Evolutionary conservation across 2,113 vertebrate species (phyloP).

Genomic region (Phainopepla nitens): DNA sequence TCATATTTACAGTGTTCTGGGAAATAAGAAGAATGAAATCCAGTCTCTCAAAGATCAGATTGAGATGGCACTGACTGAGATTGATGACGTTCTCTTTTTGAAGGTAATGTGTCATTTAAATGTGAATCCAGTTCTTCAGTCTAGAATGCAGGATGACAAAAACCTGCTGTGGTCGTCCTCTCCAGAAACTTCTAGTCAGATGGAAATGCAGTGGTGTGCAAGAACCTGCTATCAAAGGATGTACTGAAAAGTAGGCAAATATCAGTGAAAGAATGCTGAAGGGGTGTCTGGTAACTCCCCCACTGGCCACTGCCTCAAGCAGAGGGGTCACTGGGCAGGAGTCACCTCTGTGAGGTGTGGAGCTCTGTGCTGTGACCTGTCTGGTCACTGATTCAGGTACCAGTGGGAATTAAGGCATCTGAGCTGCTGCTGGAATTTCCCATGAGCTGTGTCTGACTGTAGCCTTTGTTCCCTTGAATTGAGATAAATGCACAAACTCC

Average conservation of each 20-base stretch:
- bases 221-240: background rate
- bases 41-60: constrained; percentile 71
- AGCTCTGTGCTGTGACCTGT: background rate
- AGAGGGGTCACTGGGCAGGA: background rate
- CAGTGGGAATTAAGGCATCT: background rate
- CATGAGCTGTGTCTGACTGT: background rate
- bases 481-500: background rate
- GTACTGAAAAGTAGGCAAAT: background rate
- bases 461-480: background rate
- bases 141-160: background rate
- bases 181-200: background rate
- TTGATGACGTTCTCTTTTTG: constrained; percentile 79
- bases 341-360: background rate
- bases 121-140: background rate
- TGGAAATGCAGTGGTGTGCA: background rate
- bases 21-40: constrained; percentile 76
- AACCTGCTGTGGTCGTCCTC: background rate
- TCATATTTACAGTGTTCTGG: constrained; percentile 67
- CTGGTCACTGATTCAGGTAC: background rate
- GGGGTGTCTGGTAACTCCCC: background rate
- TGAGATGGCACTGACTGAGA: constrained; percentile 69
- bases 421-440: background rate
- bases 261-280: background rate
- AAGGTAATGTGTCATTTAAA: constrained; percentile 74
- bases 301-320: background rate